Base-by-base conservation (phyloP, 2,797 vertebrate genomes). In the Rhabdomys pumilio region DNA sequence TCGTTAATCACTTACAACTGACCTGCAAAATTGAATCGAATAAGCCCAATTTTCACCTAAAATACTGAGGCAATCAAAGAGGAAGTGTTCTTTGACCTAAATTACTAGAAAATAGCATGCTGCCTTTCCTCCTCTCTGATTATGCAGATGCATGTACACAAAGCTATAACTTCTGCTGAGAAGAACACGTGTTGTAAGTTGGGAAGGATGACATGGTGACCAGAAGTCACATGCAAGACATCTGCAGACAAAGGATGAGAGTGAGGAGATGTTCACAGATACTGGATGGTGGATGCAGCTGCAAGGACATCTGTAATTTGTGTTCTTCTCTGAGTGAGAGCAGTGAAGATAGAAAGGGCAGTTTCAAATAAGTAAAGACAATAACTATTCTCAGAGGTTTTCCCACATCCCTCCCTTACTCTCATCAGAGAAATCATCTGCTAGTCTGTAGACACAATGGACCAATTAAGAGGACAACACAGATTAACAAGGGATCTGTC, bases 1-100 rank as follows among this genome's bases (percentile, higher is more conserved):
- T 84, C 96, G 90, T 97, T 96, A 97, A 95, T 97, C 97, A 97
- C 77, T 93, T 93, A 88, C 84, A 83, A 91, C 57, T 57, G 92
- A 89, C 82, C 72, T 59, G 34, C 65, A 94, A 24, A 96, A 97
- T 29, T 89, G 82, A 97, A 97, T 75, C 89, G 85, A 96, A 93
- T 84, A 94, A 93, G 76, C 88, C 55, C 29, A 59, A 65, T 47
- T 95, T 95, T 86, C n/a, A 92, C 84, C 55, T 92, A 94, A 94
- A 95, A 89, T 91, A 76, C 47, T 55, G 41, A 53, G 17, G 55
- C 90, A 61, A 93, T 96, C 73, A 96, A 95, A 89, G 82, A 79
- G 93, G 44, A 91, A 86, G 44, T 83, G 29, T 80, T 87, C 69
- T 81, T 77, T 87, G 67, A 47, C 82, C 29, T 84, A 44, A 93